Conservation (phyloP, 53 echinoderm and acorn worm species). For the Stichopus horrens region DNA sequence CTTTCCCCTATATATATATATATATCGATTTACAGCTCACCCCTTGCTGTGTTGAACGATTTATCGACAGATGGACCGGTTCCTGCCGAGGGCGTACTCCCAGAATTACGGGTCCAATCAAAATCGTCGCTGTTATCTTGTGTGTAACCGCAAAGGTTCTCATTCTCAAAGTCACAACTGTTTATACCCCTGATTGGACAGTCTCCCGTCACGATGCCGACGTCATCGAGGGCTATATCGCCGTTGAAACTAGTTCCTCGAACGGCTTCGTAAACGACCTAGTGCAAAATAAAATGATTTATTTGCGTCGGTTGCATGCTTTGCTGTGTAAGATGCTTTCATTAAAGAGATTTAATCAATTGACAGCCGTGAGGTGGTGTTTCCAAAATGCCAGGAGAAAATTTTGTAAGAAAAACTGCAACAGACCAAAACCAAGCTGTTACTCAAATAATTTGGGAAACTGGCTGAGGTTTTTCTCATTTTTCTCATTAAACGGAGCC, state of each 20-base stretch:
- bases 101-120: constrained; percentile 58
- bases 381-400: no score
- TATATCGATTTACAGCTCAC: neutral
- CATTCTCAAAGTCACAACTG: constrained; percentile 64
- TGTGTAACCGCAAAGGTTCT: constrained; percentile 57
- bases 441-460: no score
- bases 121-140: constrained; percentile 64
- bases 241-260: constrained; percentile 70
- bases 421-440: no score
- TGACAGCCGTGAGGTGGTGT: no score
- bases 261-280: constrained; percentile 80
- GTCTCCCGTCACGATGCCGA: constrained; percentile 56
- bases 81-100: constrained; percentile 52
- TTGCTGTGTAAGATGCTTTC: no score
- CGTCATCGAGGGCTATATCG: constrained; percentile 84
- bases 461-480: no score
- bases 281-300: constrained; percentile 2
- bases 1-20: neutral
- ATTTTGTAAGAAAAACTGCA: no score
- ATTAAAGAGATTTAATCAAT: no score
- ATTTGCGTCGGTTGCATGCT: no score
- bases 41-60: constrained; percentile 55
- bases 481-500: no score
- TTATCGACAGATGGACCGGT: constrained; percentile 57
- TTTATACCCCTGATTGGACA: constrained; percentile 54